Evolutionary conservation across 2,888 invertebrate species (phyloP).

Genomic region (Anodontia alba): DNA sequence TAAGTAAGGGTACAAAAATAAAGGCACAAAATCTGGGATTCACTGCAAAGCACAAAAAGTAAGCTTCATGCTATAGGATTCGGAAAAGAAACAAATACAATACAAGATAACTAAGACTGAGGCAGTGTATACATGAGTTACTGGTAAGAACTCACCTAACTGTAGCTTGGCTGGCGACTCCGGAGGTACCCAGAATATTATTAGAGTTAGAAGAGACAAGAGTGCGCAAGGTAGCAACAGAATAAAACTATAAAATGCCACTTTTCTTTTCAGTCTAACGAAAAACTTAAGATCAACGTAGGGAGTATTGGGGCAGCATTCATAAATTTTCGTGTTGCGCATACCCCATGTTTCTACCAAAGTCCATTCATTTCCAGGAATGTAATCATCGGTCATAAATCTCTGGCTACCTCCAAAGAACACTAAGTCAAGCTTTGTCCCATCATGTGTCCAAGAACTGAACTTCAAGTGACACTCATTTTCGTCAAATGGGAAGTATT

Average conservation of each 20-base stretch:
- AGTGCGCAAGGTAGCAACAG: slow-evolving; percentile 84
- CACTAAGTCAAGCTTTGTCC: slow-evolving; percentile 78
- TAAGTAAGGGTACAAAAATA: too few relatives aligned
- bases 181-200: slow-evolving; percentile 85
- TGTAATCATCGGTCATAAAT: slow-evolving; percentile 80
- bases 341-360: slow-evolving; percentile 78
- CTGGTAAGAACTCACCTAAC: slow-evolving; percentile 84
- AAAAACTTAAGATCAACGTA: slow-evolving; percentile 83
- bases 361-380: slow-evolving; percentile 84
- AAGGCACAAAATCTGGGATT: too few relatives aligned
- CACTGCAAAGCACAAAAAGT: not conserved
- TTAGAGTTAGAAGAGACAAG: slow-evolving; percentile 83
- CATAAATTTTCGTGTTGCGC: slow-evolving; percentile 78
- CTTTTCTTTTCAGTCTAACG: slow-evolving; percentile 76
- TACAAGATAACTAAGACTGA: too few relatives aligned
- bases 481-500: slow-evolving; percentile 84
- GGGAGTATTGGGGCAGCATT: slow-evolving; percentile 82
- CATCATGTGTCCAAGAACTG: slow-evolving; percentile 85
- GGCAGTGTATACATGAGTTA: too few relatives aligned
- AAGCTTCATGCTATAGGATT: slow-evolving; percentile 3
- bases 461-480: slow-evolving; percentile 84
- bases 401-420: slow-evolving; percentile 66
- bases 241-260: slow-evolving; percentile 84
- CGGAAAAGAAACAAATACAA: not conserved
- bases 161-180: slow-evolving; percentile 85